Base-by-base conservation (phyloP, 2,888 invertebrate species). In the Caenorhabditis sp. region DNA sequence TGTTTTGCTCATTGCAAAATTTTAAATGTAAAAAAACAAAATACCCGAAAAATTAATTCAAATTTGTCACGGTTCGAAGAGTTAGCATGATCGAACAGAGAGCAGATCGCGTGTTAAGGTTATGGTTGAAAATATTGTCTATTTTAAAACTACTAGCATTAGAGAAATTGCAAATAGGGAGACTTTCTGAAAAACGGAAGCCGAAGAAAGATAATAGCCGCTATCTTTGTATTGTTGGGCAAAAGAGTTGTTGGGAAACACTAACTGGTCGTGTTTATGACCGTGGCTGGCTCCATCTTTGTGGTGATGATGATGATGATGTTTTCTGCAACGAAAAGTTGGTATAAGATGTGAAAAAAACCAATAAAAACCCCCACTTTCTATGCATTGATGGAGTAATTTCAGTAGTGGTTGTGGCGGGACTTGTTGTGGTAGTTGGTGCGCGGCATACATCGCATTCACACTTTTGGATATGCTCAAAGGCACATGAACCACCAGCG, bases 401-500 rank as follows among this genome's bases (percentile, higher is more conserved):
- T 52, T 50, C n/a, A 61, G 70, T 55, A 11, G 61, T 66, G 0
- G 53, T 48, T 32, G 65, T 58, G 17, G 59, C 63, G 1, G 52
- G 55, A 27, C 55, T 61, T 11, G 58, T 62, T 7, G 79, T 72
- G 5, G 73, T 68, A 11, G 71, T 55, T 8, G 68, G 56, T n/a
- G 77, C 56, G 9, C 55, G 71, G 27, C 79, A 79, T 27, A 77
- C 78, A 30, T 77, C 68, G 65, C 81, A 81, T 56, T 81, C 81
- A 58, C 81, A 81, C n/a, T 68, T 71, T 45, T 78, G 65, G 27
- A 70, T 53, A 48, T 66, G 72, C 20, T 68, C 73, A 56, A 65
- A 82, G 24, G 75, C 50, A 59, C 81, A 82, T 5, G 79, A 79
- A 8, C 81, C 81, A 7, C 58, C 61, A 20, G 65, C 55, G 11